Evolutionary conservation across 2,888 invertebrate species (phyloP).

Genomic region (Machimus rusticus): DNA sequence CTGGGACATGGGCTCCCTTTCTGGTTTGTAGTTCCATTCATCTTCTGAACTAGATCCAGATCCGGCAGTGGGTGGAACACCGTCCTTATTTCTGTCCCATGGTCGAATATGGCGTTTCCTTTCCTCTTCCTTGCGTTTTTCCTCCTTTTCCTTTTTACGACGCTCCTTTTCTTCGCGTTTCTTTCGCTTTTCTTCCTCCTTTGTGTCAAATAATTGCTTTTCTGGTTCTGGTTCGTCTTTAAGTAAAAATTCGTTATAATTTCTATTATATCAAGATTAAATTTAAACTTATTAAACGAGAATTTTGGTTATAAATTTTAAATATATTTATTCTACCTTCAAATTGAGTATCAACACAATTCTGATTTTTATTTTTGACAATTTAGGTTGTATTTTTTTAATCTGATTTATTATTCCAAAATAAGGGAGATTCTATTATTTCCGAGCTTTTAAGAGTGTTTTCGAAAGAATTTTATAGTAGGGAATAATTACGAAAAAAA

Average conservation of each 20-base stretch:
- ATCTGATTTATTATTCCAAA: too few relatives aligned
- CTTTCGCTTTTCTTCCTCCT: slow-evolving; percentile 56
- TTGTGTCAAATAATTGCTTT: slow-evolving; percentile 47
- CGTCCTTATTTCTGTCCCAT: slow-evolving; percentile 73
- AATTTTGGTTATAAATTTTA: too few relatives aligned
- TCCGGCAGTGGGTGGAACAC: slow-evolving; percentile 52
- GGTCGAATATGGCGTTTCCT: slow-evolving; percentile 67
- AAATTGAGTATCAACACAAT: too few relatives aligned
- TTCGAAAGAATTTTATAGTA: too few relatives aligned
- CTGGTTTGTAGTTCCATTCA: slow-evolving; percentile 58
- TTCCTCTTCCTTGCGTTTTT: slow-evolving; percentile 59
- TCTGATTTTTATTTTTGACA: too few relatives aligned
- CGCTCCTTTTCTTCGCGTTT: slow-evolving; percentile 52
- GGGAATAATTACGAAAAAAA: too few relatives aligned
- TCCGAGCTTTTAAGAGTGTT: too few relatives aligned
- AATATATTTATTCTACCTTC: too few relatives aligned
- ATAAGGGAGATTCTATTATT: too few relatives aligned
- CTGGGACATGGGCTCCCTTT: slow-evolving; percentile 60
- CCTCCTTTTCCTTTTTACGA: slow-evolving; percentile 55
- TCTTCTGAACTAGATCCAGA: slow-evolving; percentile 41
- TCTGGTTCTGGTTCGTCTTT: slow-evolving; percentile 44
- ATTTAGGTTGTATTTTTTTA: too few relatives aligned
- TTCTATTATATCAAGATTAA: neutral
- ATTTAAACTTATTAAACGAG: too few relatives aligned
- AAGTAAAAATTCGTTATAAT: slow-evolving; percentile 18